phyloP scores from a whole-genome alignment of 2,113 vertebrate genomes.

The Crotalus helleri region DNA sequence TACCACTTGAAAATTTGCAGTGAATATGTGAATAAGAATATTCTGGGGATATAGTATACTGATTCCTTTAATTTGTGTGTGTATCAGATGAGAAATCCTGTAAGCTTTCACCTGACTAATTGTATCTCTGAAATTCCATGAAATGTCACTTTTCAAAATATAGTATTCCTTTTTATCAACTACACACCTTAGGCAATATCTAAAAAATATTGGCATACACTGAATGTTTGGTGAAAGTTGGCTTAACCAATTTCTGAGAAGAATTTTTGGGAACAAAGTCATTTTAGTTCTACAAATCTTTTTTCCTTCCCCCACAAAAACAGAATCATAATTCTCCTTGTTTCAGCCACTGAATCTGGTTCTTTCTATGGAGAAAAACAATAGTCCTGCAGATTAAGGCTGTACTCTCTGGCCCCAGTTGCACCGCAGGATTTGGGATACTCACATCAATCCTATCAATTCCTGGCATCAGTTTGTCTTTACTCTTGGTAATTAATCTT shows the following conservation, averaged over 20 bases:
- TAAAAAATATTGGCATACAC: background rate
- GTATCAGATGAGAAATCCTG: background rate
- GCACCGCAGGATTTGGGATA: conserved; percentile 72
- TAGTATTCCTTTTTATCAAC: background rate
- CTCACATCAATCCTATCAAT: conserved; percentile 78
- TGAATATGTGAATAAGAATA: background rate
- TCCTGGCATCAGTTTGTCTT: conserved; percentile 75
- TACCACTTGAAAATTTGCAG: background rate
- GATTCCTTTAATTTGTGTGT: background rate
- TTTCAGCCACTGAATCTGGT: conserved; percentile 70
- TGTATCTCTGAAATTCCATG: background rate
- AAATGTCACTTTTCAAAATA: background rate
- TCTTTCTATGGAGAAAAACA: conserved; percentile 76
- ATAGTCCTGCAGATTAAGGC: conserved; percentile 73
- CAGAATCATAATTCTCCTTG: conserved; percentile 68
- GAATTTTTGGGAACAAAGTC: background rate
- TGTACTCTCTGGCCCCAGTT: conserved; percentile 72
- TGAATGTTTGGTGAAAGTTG: background rate
- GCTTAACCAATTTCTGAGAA: background rate
- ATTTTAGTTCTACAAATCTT: background rate
- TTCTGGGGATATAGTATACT: background rate
- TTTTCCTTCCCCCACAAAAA: conserved; percentile 68
- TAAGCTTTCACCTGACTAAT: background rate
- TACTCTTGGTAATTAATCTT: conserved; percentile 84
- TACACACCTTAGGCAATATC: background rate